These are phyloP conservation scores for Siniperca knerii DNA, from an alignment of 2,113 vertebrate species.

Conservation along the genomic window DNA sequence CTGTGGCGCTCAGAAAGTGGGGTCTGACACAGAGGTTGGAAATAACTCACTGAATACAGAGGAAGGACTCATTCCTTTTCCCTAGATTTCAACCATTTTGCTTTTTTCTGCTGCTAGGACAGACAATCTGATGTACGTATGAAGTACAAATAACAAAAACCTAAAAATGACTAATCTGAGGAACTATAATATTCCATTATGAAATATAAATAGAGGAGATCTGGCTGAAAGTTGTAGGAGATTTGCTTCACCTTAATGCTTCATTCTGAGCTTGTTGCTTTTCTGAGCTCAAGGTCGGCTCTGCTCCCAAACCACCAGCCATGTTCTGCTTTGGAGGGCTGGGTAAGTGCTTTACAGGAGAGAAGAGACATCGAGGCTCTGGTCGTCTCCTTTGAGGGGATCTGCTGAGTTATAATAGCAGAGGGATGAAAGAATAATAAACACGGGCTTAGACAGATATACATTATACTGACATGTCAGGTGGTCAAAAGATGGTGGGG, in stretches of 20 bases:
- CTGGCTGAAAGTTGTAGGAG: not conserved
- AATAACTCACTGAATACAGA: slow-evolving; percentile 53
- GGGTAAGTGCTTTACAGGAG: slow-evolving; percentile 51
- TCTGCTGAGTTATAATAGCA: slow-evolving; percentile 41
- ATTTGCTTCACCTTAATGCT: slow-evolving; percentile 79
- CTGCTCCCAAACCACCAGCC: not conserved
- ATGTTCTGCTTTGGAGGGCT: slow-evolving; percentile 42
- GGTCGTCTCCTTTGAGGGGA: slow-evolving; percentile 59
- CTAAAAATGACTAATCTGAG: not conserved
- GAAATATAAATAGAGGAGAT: not conserved
- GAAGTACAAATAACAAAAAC: slow-evolving; percentile 1
- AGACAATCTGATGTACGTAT: not conserved
- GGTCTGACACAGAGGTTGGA: slow-evolving; percentile 61
- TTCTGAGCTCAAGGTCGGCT: slow-evolving; percentile 53
- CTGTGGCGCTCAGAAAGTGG: slow-evolving; percentile 54
- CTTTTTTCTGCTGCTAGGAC: not conserved
- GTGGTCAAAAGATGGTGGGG: not conserved
- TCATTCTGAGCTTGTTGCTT: slow-evolving; percentile 74
- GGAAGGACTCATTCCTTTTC: slow-evolving; percentile 12
- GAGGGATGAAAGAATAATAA: slow-evolving; percentile 3
- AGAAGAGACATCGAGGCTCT: slow-evolving; percentile 83
- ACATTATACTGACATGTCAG: not conserved
- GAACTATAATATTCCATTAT: not conserved
- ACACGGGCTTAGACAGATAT: not conserved
- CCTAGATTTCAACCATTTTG: slow-evolving; percentile 1